phyloP scores from a whole-genome alignment of 1,140 invertebrate genomes.

The Euwallacea fornicatus region DNA sequence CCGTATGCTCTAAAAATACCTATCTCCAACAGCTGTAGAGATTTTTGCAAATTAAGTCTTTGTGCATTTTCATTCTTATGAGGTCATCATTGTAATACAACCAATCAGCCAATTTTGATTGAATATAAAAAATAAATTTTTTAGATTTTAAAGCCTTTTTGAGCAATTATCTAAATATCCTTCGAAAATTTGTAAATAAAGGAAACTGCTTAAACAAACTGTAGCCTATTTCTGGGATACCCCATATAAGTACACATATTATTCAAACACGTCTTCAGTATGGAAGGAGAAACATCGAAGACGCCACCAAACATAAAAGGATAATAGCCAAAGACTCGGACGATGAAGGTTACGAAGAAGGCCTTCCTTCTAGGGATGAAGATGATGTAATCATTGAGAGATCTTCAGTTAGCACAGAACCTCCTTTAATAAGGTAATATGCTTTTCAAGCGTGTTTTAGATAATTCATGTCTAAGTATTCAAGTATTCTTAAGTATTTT shows the following conservation, averaged over 20 bases:
- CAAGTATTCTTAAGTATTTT: neutral
- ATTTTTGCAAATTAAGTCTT: no score
- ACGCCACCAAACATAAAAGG: slow-evolving; percentile 8
- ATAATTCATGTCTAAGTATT: neutral
- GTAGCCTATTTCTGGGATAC: no score
- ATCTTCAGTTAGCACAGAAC: neutral
- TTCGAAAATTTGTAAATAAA: no score
- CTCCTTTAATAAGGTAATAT: slow-evolving; percentile 9
- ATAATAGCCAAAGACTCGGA: slow-evolving; percentile 10
- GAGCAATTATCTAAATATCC: no score
- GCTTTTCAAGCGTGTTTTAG: neutral
- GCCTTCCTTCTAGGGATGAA: neutral
- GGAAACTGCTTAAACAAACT: no score
- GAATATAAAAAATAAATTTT: no score
- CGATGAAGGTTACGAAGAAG: slow-evolving; percentile 20
- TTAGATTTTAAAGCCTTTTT: no score
- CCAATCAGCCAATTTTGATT: no score
- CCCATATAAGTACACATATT: neutral
- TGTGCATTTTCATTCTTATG: no score
- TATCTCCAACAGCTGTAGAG: no score
- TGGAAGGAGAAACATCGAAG: slow-evolving; percentile 16
- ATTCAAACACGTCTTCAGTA: neutral
- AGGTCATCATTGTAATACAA: no score
- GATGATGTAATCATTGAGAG: slow-evolving; percentile 7
- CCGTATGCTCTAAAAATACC: no score